phyloP scores from a whole-genome alignment of 2,113 vertebrate genomes.

The Notiomystis cincta region DNA sequence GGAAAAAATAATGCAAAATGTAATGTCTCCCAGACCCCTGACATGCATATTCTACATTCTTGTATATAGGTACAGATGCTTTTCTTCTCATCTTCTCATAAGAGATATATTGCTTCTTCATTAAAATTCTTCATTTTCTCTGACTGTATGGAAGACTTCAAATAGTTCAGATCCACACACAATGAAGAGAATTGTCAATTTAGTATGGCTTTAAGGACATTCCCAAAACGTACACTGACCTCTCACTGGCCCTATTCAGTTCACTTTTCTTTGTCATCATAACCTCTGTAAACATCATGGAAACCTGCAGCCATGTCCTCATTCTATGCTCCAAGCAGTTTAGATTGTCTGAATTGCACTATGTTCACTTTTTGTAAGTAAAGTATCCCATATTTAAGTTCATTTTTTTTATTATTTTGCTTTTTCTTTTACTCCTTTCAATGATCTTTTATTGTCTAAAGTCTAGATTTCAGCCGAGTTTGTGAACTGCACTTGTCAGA shows the following conservation, averaged over 20 bases:
- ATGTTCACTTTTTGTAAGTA: constrained; percentile 74
- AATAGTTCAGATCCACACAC: not conserved
- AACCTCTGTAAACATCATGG: not conserved
- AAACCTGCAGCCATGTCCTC: not conserved
- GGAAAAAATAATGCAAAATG: not conserved
- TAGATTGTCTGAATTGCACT: constrained; percentile 52
- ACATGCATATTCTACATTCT: not conserved
- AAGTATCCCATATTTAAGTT: constrained; percentile 75
- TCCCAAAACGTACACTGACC: not conserved
- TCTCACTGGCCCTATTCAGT: not conserved
- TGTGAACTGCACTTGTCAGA: constrained; percentile 79
- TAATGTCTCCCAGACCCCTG: not conserved
- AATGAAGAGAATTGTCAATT: not conserved
- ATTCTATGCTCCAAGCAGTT: not conserved
- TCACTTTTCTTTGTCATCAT: constrained; percentile 1
- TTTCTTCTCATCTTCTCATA: not conserved
- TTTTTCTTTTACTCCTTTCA: constrained; percentile 73
- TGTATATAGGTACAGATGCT: not conserved
- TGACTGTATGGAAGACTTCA: not conserved
- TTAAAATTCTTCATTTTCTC: not conserved
- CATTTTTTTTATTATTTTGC: constrained; percentile 69
- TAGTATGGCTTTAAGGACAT: not conserved
- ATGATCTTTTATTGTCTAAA: constrained; percentile 75
- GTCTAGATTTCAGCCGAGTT: constrained; percentile 79
- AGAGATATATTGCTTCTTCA: not conserved